These are phyloP conservation scores for Lochmaea capreae DNA, from an alignment of 2,888 invertebrate genomes.

Conservation along the genomic window DNA sequence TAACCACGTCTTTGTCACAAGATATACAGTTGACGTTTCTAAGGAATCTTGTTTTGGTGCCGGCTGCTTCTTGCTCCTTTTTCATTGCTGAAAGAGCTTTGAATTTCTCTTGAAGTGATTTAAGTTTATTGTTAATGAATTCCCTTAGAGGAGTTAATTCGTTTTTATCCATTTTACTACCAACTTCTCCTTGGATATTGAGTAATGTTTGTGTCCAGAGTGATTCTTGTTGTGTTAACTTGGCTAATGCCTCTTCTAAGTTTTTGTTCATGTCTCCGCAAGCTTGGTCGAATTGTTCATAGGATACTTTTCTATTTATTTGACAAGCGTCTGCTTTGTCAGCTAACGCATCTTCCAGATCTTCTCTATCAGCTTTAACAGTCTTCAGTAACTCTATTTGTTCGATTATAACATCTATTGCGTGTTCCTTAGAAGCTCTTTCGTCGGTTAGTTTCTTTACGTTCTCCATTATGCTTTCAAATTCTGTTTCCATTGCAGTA, in stretches of 20 bases:
- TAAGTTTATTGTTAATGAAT: conserved; percentile 73
- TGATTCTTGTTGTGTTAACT: conserved; percentile 73
- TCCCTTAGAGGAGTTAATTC: conserved; percentile 75
- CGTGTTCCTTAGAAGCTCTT: conserved; percentile 68
- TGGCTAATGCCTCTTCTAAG: conserved; percentile 73
- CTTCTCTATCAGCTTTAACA: conserved; percentile 78
- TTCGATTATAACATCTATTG: conserved; percentile 72
- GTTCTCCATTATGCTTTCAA: conserved; percentile 62
- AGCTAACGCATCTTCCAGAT: conserved; percentile 77
- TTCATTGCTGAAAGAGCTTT: conserved; percentile 71
- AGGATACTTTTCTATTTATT: conserved; percentile 79
- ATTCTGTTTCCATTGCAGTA: conserved; percentile 63
- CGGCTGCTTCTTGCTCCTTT: conserved; percentile 78
- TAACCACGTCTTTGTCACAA: conserved; percentile 80
- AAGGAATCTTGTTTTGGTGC: conserved; percentile 74
- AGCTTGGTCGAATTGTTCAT: conserved; percentile 77
- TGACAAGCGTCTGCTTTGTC: conserved; percentile 79
- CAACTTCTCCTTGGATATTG: conserved; percentile 76
- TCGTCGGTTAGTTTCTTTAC: conserved; percentile 68
- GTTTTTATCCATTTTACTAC: conserved; percentile 74
- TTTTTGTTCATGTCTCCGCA: conserved; percentile 75
- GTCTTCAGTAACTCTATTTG: conserved; percentile 75
- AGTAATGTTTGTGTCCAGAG: conserved; percentile 75
- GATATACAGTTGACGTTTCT: conserved; percentile 81
- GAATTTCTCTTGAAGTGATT: conserved; percentile 72